Base-by-base conservation (phyloP, 1,140 invertebrate species). In the Heliconius eleuchia region DNA sequence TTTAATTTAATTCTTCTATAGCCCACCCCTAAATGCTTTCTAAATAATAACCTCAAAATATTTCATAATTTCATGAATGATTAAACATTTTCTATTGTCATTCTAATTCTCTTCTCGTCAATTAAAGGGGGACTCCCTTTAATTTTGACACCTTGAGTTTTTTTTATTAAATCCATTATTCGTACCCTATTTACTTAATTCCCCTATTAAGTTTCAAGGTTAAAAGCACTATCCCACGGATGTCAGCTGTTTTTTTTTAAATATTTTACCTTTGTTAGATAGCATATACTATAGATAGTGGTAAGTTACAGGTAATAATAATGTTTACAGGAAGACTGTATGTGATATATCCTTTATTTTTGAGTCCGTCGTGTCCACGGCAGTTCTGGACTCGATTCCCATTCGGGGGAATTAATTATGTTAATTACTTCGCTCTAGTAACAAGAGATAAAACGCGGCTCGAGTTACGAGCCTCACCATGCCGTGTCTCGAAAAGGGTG, bases 201-300 rank as follows among this genome's bases (percentile, higher is more conserved):
- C 76, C 80, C 84, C 82, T 84, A 82, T 84, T 82, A 82, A 55
- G 82, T 86, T 85, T 86, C 86, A 88, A 88, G 86, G 85, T 85
- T 86, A 77, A 55, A 76, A 77, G 76, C 78, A 57, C 76, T 79
- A 52, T 87, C 86, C 81, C 86, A 88, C 86, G 86, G 82, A 80
- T 74, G 77, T 84, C 84, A 86, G 82, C 85, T 87, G 81, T 11
- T 81, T 75, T 30, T 50, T 79, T 74, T 79, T 74, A 57, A 55
- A 60, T 23, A 74, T 66, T 66, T 66, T 27, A 23, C 60, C 23
- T 66, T 27, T 66, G 27, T 30, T 18, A 66, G 23, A 13, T 30
- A 16, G 13, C 27, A 27, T 27, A 57, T 23, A 9, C 55, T 3
- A 57, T 57, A 23, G 6, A 23, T 8, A 19, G 52, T 55, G 5